A percentile compares a stretch with the other conserved stretches of the same genome.
These are phyloP conservation scores for Argentina silus DNA, from an alignment of 2,797 vertebrate species.

Conservation along the genomic window DNA sequence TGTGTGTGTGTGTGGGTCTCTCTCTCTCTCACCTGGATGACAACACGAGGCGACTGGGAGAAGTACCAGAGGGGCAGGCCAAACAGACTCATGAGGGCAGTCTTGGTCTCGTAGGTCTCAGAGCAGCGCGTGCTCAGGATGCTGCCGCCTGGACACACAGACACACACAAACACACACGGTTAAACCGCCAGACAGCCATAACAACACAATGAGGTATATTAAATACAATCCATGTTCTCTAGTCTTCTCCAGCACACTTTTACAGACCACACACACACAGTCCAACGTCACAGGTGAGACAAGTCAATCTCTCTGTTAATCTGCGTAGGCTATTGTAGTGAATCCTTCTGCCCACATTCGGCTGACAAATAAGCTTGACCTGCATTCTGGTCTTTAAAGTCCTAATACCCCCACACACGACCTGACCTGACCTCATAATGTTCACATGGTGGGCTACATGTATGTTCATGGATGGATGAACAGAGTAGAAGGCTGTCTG, in stretches of 20 bases:
- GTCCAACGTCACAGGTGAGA: too few relatives aligned
- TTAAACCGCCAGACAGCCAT: too few relatives aligned
- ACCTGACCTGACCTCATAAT: conserved; percentile 20
- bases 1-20: neutral
- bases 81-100: conserved; percentile 92
- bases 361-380: neutral
- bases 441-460: conserved; percentile 6
- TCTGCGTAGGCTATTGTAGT: too few relatives aligned
- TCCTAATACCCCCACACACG: conserved; percentile 39
- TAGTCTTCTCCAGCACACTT: neutral
- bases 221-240: neutral
- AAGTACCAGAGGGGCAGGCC: conserved; percentile 95
- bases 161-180: conserved; percentile 2
- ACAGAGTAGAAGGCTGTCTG: neutral
- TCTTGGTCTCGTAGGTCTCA: conserved; percentile 94
- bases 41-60: conserved; percentile 92
- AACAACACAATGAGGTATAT: neutral
- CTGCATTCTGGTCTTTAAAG: conserved; percentile 45
- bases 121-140: conserved; percentile 95
- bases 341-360: too few relatives aligned
- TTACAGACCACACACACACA: neutral
- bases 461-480: neutral
- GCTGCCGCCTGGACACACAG: conserved; percentile 84
- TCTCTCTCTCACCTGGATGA: conserved; percentile 87
- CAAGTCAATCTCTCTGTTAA: too few relatives aligned